Evolutionary conservation across 1,140 invertebrate genomes (phyloP), one percentile per base, ranked within the genome.

Genomic region (Apis cerana): DNA sequence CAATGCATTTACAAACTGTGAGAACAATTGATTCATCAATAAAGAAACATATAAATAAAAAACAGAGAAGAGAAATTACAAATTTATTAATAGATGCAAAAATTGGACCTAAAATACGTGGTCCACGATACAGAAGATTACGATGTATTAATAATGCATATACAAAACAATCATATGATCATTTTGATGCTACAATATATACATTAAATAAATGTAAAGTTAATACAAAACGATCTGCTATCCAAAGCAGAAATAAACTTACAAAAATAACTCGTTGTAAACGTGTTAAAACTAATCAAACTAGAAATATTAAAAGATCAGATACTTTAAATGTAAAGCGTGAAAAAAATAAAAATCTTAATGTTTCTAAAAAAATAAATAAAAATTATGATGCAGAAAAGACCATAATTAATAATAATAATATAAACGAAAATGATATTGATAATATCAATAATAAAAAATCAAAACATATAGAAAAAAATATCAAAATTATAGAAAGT

Each of bases 41-140:
- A 43, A 89, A 83, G 74, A 78, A 89, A 71, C 83, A 77, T 68
- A 79, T 83, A 56, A 75, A 84, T 61, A 92, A 90, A 52, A 93
- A 91, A 69, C 87, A 90, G 43, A 84, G 89, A 13, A 79, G 91
- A 56, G 92, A 93, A 79, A 89, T 93, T 1, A 88, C 91, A 7
- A 93, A 93, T 82, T 80, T 93, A 50, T 87, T 80, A 2, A 93
- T 93, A 77, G 90, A 93, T 75, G 92, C 91, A 1, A 93, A 92
- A 85, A 89, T 93, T 17, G 87, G 88, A 72, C 85, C 92, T 0
- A 85, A 86, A 13, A 85, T 85, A 13, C 85, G 91, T n/a, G 88
- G 90, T 1, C 89, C 89, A 0, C 82, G 89, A 21, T 91, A 89
- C 48, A 79, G 91, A 43, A 88, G 89, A 74, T 80, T 91, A 21